These are phyloP conservation scores for Drosophila murphyi DNA, from an alignment of 1,140 invertebrate species.

Conservation along the genomic window DNA sequence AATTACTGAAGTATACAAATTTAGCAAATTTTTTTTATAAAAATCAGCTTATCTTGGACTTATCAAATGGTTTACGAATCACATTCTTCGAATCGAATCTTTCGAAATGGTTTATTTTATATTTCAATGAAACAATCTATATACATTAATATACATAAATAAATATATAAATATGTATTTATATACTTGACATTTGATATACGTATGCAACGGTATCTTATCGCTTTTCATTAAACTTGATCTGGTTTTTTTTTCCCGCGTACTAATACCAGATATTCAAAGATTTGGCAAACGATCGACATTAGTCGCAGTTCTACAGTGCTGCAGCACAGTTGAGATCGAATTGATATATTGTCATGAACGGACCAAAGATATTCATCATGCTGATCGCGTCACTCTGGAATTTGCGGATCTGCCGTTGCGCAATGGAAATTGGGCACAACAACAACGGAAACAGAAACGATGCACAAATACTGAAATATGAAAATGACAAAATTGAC, in stretches of 20 bases:
- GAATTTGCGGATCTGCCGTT: constrained; percentile 4
- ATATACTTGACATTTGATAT: too few species aligned
- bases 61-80: neutral
- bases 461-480: constrained; percentile 84
- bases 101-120: too few species aligned
- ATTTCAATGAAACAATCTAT: too few species aligned
- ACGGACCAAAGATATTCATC: constrained; percentile 18
- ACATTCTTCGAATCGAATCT: too few species aligned
- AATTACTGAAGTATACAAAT: neutral
- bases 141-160: too few species aligned
- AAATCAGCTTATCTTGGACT: neutral
- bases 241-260: neutral
- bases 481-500: constrained; percentile 84
- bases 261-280: neutral
- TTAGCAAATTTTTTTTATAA: too few species aligned
- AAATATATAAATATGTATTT: too few species aligned
- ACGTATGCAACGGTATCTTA: neutral
- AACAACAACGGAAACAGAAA: constrained; percentile 12
- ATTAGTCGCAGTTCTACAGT: constrained; percentile 45
- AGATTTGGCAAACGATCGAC: constrained; percentile 37
- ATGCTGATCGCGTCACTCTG: constrained; percentile 21
- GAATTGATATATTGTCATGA: constrained; percentile 30
- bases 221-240: neutral
- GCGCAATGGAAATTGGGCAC: neutral
- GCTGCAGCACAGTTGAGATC: constrained; percentile 44